Evolutionary conservation across 2,888 invertebrate species (phyloP), one percentile per base, ranked within the genome.

Genomic region (Toxonevra muliebris): DNA sequence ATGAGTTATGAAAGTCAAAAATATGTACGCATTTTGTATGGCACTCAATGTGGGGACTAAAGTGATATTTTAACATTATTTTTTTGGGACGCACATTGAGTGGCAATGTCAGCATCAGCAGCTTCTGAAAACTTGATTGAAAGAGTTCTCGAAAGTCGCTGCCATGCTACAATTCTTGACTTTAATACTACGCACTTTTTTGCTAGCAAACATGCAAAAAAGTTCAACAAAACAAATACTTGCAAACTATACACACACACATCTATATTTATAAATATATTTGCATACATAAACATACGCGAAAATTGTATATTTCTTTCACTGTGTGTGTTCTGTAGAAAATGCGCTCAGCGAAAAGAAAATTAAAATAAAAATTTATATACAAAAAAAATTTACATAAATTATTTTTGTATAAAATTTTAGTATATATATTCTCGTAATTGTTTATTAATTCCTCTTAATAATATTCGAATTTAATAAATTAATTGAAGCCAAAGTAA

Each of bases 391-490:
- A 61, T 20, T 55, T 63, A 61, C 42, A 54, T 45, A 61, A 52
- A 64, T 62, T 55, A 59, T 65, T 68, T 55, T 41, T 67, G 19
- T 66, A 59, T 15, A 53, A 48, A 68, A 19, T 20, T 63, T 63
- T 58, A 19, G 12, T 12, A 40, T 15, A 40, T 50, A 41, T 61
- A 55, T 11, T 55, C 19, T 41, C 17, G 20, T 50, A 68, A 45
- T 2, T 62, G 61, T 45, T 50, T 20, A 64, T 64, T 40, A 52
- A 65, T 45, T 8, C 54, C 1, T 17, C 50, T 45, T 20, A 43
- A 42, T 61, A 57, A 30, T 61, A 30, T 30, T 30, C 30, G 30
- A 30, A 30, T 30, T 30, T 30, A 30, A 30, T 30, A 30, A 30
- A 30, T 30, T 30, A 30, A 30, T 7, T 30, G 30, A 42, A 30